A percentile compares a stretch with the other conserved stretches of the same genome.
Conservation (phyloP, 2,113 vertebrate genomes). For the Megaleporinus macrocephalus region DNA sequence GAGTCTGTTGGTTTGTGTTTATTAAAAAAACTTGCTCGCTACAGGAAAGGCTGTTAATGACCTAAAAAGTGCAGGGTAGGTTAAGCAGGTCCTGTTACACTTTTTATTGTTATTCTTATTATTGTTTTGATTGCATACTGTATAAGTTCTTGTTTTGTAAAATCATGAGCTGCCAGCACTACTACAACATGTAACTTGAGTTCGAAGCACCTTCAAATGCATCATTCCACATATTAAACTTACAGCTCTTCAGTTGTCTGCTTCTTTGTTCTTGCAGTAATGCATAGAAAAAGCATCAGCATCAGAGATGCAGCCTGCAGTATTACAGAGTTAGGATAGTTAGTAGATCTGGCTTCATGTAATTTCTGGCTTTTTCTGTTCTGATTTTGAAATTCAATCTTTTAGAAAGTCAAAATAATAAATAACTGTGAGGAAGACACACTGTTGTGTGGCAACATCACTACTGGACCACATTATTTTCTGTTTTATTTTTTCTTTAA, state of each 20-base stretch:
- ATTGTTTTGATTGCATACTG: neutral
- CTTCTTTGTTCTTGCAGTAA: neutral
- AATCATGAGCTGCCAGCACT: neutral
- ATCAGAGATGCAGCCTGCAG: neutral
- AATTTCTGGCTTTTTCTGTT: too few relatives aligned
- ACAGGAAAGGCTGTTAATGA: neutral
- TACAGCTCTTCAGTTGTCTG: neutral
- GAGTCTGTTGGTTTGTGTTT: slow-evolving; percentile 10
- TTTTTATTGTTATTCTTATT: neutral
- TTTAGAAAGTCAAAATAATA: too few relatives aligned
- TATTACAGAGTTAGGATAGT: too few relatives aligned
- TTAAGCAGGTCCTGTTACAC: neutral
- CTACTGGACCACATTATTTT: too few relatives aligned
- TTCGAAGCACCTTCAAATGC: neutral
- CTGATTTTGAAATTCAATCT: too few relatives aligned
- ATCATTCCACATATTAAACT: neutral
- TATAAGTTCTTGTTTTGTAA: neutral
- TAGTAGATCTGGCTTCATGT: too few relatives aligned
- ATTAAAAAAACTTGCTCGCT: neutral
- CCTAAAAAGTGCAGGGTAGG: neutral
- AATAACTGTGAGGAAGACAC: too few relatives aligned
- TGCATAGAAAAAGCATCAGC: neutral
- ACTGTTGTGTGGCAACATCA: too few relatives aligned
- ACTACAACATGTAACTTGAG: neutral
- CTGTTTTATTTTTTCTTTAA: too few relatives aligned